phyloP scores from a whole-genome alignment of 2,113 vertebrate genomes.

The Promerops cafer region DNA sequence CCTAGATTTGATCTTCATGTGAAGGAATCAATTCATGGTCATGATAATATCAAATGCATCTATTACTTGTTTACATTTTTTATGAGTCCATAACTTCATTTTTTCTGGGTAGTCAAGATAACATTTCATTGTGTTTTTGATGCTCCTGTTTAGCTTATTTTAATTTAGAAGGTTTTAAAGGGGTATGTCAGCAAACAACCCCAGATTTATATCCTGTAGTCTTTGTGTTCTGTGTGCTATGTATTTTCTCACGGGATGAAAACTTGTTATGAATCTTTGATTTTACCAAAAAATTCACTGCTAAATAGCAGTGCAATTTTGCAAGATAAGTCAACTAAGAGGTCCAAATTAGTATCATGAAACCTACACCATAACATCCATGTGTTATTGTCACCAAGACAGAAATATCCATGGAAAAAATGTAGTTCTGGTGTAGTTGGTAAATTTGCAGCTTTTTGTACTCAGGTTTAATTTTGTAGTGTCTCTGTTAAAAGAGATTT shows the following conservation, averaged over 20 bases:
- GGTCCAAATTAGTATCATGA: background rate
- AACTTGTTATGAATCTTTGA: background rate
- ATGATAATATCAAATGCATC: background rate
- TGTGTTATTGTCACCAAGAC: background rate
- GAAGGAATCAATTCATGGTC: background rate
- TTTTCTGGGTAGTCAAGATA: background rate
- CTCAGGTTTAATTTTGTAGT: background rate
- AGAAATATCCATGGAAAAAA: background rate
- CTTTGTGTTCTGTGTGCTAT: background rate
- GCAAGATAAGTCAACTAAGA: background rate
- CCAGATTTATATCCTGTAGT: background rate
- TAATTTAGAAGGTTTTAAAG: background rate
- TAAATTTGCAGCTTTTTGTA: background rate
- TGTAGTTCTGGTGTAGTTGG: background rate
- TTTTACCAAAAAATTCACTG: background rate
- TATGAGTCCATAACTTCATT: background rate
- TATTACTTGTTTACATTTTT: background rate
- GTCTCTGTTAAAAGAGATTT: background rate
- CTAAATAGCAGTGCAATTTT: background rate
- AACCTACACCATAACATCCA: background rate
- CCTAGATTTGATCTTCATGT: constrained; percentile 1
- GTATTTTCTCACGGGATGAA: constrained; percentile 17
- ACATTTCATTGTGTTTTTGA: background rate
- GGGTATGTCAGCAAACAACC: background rate
- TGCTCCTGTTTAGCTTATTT: background rate